phyloP scores from a whole-genome alignment of 1,140 invertebrate species.

The Bicyclus anynana region DNA sequence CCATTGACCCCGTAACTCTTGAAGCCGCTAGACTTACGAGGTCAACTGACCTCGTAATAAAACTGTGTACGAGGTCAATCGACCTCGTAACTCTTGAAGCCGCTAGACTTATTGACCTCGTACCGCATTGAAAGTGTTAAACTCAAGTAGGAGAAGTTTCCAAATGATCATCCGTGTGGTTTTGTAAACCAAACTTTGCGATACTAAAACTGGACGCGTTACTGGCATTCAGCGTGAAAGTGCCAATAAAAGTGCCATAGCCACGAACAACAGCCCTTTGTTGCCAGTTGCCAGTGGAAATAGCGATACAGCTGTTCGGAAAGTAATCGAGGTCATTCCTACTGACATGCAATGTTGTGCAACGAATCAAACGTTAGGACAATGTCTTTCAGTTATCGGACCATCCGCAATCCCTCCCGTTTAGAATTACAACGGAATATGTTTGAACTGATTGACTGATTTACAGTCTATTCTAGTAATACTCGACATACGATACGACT shows the following conservation, averaged over 20 bases:
- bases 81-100: too few species aligned
- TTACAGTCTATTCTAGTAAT: too few species aligned
- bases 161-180: conserved; percentile 13
- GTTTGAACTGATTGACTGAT: too few species aligned
- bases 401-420: neutral
- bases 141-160: conserved; percentile 12
- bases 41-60: too few species aligned
- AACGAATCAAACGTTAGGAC: conserved; percentile 10
- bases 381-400: conserved; percentile 3
- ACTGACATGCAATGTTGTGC: conserved; percentile 21
- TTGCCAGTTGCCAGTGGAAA: conserved; percentile 31
- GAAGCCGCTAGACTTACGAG: too few species aligned
- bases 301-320: conserved; percentile 32
- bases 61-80: too few species aligned
- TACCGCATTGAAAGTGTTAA: conserved; percentile 15
- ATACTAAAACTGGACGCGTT: conserved; percentile 27
- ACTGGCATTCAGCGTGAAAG: conserved; percentile 25
- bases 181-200: conserved; percentile 20
- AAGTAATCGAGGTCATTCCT: conserved; percentile 35
- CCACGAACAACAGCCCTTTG: conserved; percentile 38
- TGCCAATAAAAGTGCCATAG: conserved; percentile 36
- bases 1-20: too few species aligned
- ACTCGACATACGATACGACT: too few species aligned
- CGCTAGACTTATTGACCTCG: too few species aligned
- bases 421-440: neutral